These are phyloP conservation scores for Trachelus tabidus DNA, from an alignment of 2,888 invertebrate species.

Conservation along the genomic window DNA sequence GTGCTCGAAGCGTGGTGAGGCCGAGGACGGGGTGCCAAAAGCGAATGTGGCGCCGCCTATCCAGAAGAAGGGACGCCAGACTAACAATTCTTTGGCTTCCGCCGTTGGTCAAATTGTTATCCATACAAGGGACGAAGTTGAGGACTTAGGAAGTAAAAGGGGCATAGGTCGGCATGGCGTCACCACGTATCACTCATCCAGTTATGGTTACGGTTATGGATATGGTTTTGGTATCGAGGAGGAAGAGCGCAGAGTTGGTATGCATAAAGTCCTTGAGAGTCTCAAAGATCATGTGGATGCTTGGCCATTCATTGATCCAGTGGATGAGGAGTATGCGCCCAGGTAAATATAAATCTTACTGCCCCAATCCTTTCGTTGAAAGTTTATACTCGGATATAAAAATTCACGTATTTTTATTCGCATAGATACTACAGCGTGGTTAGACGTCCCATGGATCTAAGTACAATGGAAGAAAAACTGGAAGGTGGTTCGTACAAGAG, in stretches of 20 bases:
- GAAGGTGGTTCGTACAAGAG: conserved; percentile 84
- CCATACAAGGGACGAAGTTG: conserved; percentile 65
- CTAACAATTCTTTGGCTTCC: conserved; percentile 87
- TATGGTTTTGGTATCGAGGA: conserved; percentile 68
- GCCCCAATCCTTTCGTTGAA: not conserved
- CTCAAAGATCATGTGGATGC: conserved; percentile 91
- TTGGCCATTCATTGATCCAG: conserved; percentile 94
- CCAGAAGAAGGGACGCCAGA: conserved; percentile 76
- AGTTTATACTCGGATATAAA: not conserved
- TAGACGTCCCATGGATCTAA: conserved; percentile 85
- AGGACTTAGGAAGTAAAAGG: conserved; percentile 50
- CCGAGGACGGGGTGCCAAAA: conserved; percentile 48
- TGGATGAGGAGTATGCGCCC: conserved; percentile 92
- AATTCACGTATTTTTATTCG: not conserved
- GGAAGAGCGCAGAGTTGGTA: conserved; percentile 87
- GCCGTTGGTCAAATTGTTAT: conserved; percentile 87
- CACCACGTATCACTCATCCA: conserved; percentile 53
- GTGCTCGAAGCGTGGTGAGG: conserved; percentile 46
- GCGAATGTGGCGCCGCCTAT: conserved; percentile 45
- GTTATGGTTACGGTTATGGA: conserved; percentile 53
- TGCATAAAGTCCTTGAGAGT: conserved; percentile 91
- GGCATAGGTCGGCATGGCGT: conserved; percentile 46
- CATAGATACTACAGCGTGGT: conserved; percentile 71
- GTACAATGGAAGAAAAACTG: conserved; percentile 87
- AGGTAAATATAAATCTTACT: conserved; percentile 67